phyloP scores from a whole-genome alignment of 2,113 vertebrate genomes.

The Podarcis raffonei region DNA sequence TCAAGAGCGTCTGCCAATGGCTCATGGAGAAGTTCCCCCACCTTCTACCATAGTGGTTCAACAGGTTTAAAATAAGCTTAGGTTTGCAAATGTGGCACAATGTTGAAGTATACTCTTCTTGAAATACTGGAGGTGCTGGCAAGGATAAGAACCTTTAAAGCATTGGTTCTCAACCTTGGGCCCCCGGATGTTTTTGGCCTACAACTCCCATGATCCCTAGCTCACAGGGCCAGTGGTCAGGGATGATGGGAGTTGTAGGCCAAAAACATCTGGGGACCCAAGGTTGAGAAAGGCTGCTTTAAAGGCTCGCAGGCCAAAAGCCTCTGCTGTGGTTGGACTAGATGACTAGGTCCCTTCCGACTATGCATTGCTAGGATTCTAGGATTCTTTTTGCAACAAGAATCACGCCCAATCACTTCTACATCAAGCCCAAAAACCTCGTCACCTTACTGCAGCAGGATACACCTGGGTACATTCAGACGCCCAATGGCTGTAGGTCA shows the following conservation, averaged over 20 bases:
- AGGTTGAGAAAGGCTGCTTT: background rate
- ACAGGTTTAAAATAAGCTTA: background rate
- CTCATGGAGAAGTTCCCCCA: background rate
- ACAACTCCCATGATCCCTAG: too few relatives aligned
- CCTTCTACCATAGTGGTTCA: background rate
- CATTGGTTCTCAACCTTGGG: too few relatives aligned
- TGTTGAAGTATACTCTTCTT: background rate
- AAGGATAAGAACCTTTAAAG: background rate
- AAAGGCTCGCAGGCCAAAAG: background rate
- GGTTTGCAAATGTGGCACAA: slow-evolving; percentile 11
- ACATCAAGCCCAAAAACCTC: background rate
- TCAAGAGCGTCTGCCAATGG: background rate
- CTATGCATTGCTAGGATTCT: background rate
- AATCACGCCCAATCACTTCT: background rate
- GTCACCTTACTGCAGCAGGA: background rate
- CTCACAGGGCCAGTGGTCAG: too few relatives aligned
- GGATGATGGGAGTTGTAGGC: too few relatives aligned
- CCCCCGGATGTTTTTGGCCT: too few relatives aligned
- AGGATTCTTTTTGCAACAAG: background rate
- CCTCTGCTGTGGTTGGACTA: background rate
- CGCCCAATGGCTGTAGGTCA: background rate
- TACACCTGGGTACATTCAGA: slow-evolving; percentile 1
- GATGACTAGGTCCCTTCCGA: too few relatives aligned
- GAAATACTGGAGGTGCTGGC: slow-evolving; percentile 7
- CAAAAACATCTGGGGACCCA: too few relatives aligned